phyloP scores from a whole-genome alignment of 2,888 invertebrate genomes.

The Protonemura montana region DNA sequence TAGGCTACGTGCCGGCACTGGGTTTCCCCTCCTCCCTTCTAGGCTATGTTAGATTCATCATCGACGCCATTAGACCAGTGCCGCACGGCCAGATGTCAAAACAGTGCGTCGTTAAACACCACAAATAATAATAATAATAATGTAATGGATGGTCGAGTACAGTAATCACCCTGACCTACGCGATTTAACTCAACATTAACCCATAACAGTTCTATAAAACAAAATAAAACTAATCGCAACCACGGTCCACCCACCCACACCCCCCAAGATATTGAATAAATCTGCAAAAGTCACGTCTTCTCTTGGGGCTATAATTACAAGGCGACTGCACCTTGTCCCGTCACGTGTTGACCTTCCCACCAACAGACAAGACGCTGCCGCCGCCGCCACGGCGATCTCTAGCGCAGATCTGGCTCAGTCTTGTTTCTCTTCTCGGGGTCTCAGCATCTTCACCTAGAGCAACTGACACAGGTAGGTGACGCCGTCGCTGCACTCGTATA shows the following conservation, averaged over 20 bases:
- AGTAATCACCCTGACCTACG: no score
- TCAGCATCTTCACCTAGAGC: not conserved
- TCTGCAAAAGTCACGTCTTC: not conserved
- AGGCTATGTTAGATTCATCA: no score
- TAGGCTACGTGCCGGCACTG: no score
- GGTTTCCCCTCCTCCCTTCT: no score
- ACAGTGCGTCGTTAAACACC: no score
- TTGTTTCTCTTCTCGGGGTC: not conserved
- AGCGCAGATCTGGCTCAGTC: not conserved
- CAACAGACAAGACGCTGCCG: no score
- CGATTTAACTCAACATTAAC: no score
- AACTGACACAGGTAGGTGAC: not conserved
- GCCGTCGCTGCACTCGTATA: not conserved
- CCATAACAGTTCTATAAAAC: no score
- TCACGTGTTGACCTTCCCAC: not conserved
- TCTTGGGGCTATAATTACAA: not conserved
- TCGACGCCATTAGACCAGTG: no score
- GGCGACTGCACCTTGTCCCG: not conserved
- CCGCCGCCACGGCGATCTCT: not conserved
- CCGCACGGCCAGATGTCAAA: no score
- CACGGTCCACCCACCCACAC: not conserved
- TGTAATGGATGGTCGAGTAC: no score
- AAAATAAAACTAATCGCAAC: not conserved
- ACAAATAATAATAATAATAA: no score
- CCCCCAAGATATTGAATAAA: not conserved